phyloP scores from a whole-genome alignment of 2,113 vertebrate genomes.

The Neofelis nebulosa region DNA sequence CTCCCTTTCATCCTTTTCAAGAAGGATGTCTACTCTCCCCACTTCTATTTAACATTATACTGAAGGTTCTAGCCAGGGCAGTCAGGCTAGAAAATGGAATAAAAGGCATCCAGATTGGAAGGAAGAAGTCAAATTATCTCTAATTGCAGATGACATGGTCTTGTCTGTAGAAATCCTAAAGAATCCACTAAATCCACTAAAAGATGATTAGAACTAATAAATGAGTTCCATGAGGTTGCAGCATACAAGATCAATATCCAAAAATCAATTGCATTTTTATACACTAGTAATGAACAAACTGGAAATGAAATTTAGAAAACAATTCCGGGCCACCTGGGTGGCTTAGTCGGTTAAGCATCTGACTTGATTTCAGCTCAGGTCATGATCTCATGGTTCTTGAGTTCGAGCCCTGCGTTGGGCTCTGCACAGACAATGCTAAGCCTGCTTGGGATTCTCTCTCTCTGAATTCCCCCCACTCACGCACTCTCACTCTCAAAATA shows the following conservation, averaged over 20 bases:
- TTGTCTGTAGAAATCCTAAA: not conserved
- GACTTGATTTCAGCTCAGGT: too few relatives aligned
- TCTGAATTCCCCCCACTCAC: too few relatives aligned
- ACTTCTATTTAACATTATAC: not conserved
- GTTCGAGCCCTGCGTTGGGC: too few relatives aligned
- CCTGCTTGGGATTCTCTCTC: too few relatives aligned
- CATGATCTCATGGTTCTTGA: too few relatives aligned
- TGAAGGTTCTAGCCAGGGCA: not conserved
- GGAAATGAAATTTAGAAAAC: not conserved
- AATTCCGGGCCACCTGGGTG: not conserved
- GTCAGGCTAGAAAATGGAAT: not conserved
- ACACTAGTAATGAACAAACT: not conserved
- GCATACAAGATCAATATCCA: not conserved
- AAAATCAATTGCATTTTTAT: not conserved
- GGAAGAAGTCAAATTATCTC: not conserved
- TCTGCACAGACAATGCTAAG: too few relatives aligned
- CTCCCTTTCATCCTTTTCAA: not conserved
- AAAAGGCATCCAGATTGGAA: not conserved
- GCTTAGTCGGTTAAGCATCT: too few relatives aligned
- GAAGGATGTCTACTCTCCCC: not conserved
- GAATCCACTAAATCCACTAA: not conserved
- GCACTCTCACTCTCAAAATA: too few relatives aligned
- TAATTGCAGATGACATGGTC: not conserved
- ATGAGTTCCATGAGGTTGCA: not conserved
- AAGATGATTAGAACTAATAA: not conserved